Percentiles rank a stretch among this genome's conserved stretches.
Evolutionary conservation across 2,888 invertebrate species (phyloP).

Genomic region (Caenorhabditis sp.): DNA sequence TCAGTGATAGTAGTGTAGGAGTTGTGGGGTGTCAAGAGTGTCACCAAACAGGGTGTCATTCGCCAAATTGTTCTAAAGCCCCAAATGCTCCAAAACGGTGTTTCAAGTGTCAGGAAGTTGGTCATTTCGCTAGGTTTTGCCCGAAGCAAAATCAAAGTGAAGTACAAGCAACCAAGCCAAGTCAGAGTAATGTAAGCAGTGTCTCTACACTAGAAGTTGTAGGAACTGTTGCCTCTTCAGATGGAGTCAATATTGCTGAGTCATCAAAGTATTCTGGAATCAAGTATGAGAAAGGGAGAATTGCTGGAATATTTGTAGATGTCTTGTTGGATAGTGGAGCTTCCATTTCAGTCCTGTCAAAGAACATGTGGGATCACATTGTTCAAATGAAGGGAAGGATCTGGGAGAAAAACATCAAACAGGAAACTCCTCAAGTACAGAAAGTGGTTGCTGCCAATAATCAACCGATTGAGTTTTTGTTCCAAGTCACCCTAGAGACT

Average conservation of each 20-base stretch:
- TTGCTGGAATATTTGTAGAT: neutral
- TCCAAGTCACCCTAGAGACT: neutral
- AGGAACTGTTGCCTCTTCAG: neutral
- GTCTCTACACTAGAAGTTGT: neutral
- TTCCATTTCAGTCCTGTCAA: neutral
- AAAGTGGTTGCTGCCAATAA: neutral
- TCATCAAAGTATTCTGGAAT: neutral
- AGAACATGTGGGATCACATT: neutral
- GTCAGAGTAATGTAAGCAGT: neutral
- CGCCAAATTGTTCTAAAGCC: neutral
- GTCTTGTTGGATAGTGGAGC: constrained; percentile 15
- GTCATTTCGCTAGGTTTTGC: neutral
- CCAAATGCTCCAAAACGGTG: neutral
- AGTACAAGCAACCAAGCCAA: neutral
- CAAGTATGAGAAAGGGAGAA: neutral
- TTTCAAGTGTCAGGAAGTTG: neutral
- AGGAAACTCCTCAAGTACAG: neutral
- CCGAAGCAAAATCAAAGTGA: neutral
- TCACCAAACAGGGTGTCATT: neutral
- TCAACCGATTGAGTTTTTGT: neutral
- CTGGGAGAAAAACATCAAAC: neutral
- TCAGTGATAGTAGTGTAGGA: neutral
- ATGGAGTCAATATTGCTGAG: neutral
- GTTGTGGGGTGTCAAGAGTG: neutral
- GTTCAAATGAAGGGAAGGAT: neutral